Evolutionary conservation across 2,113 vertebrate species (phyloP), one percentile per base, ranked within the genome.

Genomic region (Sylvilagus bachmani): DNA sequence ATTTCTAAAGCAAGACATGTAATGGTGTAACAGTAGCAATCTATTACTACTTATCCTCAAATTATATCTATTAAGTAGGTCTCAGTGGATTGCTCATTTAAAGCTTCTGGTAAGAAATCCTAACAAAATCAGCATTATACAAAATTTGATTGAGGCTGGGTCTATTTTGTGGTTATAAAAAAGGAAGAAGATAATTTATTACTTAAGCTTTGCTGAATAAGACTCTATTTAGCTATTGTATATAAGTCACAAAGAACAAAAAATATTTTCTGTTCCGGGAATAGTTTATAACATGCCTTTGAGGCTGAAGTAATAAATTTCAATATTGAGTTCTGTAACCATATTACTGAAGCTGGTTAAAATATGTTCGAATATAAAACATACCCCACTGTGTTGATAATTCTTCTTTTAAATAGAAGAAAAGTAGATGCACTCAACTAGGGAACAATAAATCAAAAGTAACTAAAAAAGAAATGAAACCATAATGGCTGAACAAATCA

Each of bases 231-330:
- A 74, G 62, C 29, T 78, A 89, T 62, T 77, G 29, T 6, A 64
- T 31, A 53, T 71, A 95, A 44, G 29, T 62, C 16, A 92, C 27
- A 84, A 69, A 74, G 6, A 31, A 67, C 3, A 86, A 64, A 49
- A 27, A 64, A 36, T 69, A n/a, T 71, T 81, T n/a, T 88, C 94
- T 62, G 24, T 92, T 95, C 4, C 17, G 51, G 36, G 55, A 73
- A 89, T 85, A 92, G 38, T 92, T 83, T 77, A 64, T 84, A 84
- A 67, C 17, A 77, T 82, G 38, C 36, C 69, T 88, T 90, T 83
- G 55, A 94, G 53, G 49, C n/a, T 81, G 29, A 96, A 67, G 36
- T 90, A 88, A 95, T 90, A 96, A 80, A 92, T 95, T 92, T 96
- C 17, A 92, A 51, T 94, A 92, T 91, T 83, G 90, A 94, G 62